Evolutionary conservation across 2,797 vertebrate genomes (phyloP).

Genomic region (Phalloptychus januarius): DNA sequence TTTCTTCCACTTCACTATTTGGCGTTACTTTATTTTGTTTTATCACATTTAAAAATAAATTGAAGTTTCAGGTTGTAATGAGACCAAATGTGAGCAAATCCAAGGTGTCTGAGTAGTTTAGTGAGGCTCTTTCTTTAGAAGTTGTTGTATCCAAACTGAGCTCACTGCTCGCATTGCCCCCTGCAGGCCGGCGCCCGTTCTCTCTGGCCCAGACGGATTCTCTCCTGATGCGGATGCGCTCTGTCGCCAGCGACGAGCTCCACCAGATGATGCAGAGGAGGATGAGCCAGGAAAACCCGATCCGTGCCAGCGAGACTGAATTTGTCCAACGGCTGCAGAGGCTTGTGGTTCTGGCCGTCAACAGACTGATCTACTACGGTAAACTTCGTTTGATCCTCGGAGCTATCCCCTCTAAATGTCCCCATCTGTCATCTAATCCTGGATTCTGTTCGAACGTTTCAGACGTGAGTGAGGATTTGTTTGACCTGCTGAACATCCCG

Average conservation of each 20-base stretch:
- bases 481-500: conserved; percentile 88
- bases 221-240: conserved; percentile 92
- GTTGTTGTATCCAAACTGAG: conserved; percentile 9
- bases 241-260: conserved; percentile 93
- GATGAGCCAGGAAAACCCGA: conserved; percentile 95
- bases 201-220: conserved; percentile 90
- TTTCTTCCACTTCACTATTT: neutral
- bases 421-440: conserved; percentile 9
- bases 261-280: conserved; percentile 93
- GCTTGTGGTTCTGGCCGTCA: conserved; percentile 90
- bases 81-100: neutral
- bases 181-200: conserved; percentile 85
- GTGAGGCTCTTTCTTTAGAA: neutral
- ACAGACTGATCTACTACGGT: conserved; percentile 95
- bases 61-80: neutral
- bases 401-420: neutral
- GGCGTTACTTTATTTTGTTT: neutral
- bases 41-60: neutral
- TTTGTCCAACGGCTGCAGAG: conserved; percentile 93
- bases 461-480: conserved; percentile 88
- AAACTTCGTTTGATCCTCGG: conserved; percentile 13
- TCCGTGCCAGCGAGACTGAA: conserved; percentile 90
- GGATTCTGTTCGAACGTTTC: conserved; percentile 34
- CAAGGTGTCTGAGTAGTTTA: neutral
- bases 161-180: conserved; percentile 2